Evolutionary conservation across 2,113 vertebrate species (phyloP).

Genomic region (Perognathus longimembris): DNA sequence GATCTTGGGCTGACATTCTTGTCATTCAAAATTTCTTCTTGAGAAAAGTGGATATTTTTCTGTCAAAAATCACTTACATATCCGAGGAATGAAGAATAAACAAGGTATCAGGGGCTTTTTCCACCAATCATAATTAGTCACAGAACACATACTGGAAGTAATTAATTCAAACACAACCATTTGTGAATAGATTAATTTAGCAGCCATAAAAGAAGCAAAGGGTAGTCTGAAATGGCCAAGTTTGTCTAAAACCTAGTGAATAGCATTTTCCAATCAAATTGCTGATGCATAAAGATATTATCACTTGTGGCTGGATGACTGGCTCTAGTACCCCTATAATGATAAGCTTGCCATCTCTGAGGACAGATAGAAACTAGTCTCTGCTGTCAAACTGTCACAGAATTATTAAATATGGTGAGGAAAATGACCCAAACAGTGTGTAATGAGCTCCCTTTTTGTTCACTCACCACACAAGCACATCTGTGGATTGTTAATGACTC

Average conservation of each 20-base stretch:
- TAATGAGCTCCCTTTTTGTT: conserved; percentile 69
- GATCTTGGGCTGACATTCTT: neutral
- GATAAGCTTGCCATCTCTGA: conserved; percentile 56
- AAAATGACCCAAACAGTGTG: conserved; percentile 71
- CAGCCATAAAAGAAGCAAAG: conserved; percentile 62
- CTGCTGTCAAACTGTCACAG: conserved; percentile 56
- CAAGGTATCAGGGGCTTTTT: conserved; percentile 23
- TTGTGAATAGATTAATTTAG: conserved; percentile 57
- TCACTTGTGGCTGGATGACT: conserved; percentile 48
- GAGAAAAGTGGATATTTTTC: conserved; percentile 50
- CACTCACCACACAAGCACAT: conserved; percentile 67
- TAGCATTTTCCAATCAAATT: conserved; percentile 70
- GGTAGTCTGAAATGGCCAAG: conserved; percentile 55
- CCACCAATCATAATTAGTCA: neutral
- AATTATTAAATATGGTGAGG: conserved; percentile 63
- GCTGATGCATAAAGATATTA: conserved; percentile 66
- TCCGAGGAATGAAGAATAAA: conserved; percentile 14
- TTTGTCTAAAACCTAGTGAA: conserved; percentile 57
- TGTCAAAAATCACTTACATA: conserved; percentile 52
- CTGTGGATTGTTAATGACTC: conserved; percentile 66
- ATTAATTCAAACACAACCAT: conserved; percentile 59
- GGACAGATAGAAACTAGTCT: conserved; percentile 58
- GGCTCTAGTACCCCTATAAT: conserved; percentile 30
- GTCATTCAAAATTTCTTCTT: conserved; percentile 15
- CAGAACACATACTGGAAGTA: conserved; percentile 66